phyloP scores from a whole-genome alignment of 1,140 invertebrate species.

The Ceratosolen fusciceps region DNA sequence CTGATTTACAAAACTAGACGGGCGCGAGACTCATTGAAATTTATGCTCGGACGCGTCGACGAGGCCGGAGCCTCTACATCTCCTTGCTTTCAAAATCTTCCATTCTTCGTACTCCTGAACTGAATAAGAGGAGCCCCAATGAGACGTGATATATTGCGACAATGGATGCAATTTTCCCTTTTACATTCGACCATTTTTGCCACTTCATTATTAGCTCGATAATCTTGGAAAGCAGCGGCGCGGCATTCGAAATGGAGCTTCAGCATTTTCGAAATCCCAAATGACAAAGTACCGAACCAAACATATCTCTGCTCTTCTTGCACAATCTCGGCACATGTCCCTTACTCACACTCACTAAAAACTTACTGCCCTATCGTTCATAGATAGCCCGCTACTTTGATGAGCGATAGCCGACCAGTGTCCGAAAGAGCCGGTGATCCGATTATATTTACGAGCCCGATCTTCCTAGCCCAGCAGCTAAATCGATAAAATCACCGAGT shows the following conservation, averaged over 20 bases:
- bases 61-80: neutral
- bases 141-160: neutral
- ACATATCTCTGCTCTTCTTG: too few species aligned
- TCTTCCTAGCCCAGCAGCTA: slow-evolving; percentile 1
- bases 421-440: neutral
- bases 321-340: too few species aligned
- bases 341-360: too few species aligned
- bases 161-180: neutral
- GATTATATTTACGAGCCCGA: slow-evolving; percentile 18
- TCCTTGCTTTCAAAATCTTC: neutral
- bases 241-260: neutral
- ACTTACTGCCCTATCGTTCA: neutral
- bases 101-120: neutral
- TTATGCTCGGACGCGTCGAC: neutral
- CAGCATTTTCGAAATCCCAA: neutral
- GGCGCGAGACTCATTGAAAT: neutral
- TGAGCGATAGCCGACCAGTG: neutral
- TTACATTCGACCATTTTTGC: neutral
- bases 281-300: neutral
- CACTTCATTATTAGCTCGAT: neutral
- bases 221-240: neutral
- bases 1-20: slow-evolving; percentile 24
- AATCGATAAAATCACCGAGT: slow-evolving; percentile 9
- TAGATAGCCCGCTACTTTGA: neutral
- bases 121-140: neutral